A percentile compares a stretch with the other conserved stretches of the same genome.
These are phyloP conservation scores for Turritopsis rubra DNA, from an alignment of 30 jellyfish, hydroid and myxozoan species.

Conservation along the genomic window DNA sequence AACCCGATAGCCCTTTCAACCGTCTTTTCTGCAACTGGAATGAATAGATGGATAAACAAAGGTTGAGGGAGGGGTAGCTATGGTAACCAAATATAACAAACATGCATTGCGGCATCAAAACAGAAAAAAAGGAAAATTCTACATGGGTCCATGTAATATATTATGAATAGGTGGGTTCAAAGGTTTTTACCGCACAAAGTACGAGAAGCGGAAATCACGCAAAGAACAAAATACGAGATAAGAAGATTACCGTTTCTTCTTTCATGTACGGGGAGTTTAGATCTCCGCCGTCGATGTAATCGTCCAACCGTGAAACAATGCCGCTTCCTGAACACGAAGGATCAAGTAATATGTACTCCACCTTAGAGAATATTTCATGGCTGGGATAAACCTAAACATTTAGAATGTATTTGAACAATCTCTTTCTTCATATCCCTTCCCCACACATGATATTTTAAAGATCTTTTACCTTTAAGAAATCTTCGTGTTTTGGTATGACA, in stretches of 20 bases:
- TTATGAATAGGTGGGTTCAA: too few species aligned
- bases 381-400: constrained; percentile 36
- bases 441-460: too few species aligned
- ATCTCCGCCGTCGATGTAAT: constrained; percentile 25
- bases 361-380: constrained; percentile 33
- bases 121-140: not conserved
- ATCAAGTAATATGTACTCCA: constrained; percentile 69
- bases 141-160: too few species aligned
- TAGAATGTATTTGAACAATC: not conserved
- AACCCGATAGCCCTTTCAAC: constrained; percentile 55
- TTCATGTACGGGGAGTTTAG: constrained; percentile 1
- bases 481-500: constrained; percentile 55
- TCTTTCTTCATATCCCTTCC: too few species aligned
- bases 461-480: constrained; percentile 72
- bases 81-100: too few species aligned
- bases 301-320: constrained; percentile 71
- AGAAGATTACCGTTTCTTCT: not conserved
- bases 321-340: constrained; percentile 97
- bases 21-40: constrained; percentile 30
- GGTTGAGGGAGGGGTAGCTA: too few species aligned
- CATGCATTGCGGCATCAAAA: not conserved
- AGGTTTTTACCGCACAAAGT: too few species aligned
- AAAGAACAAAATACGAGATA: not conserved
- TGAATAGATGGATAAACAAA: too few species aligned
- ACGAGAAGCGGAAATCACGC: not conserved